phyloP scores from a whole-genome alignment of 2,888 invertebrate genomes.

The Eugnorisma glareosa region DNA sequence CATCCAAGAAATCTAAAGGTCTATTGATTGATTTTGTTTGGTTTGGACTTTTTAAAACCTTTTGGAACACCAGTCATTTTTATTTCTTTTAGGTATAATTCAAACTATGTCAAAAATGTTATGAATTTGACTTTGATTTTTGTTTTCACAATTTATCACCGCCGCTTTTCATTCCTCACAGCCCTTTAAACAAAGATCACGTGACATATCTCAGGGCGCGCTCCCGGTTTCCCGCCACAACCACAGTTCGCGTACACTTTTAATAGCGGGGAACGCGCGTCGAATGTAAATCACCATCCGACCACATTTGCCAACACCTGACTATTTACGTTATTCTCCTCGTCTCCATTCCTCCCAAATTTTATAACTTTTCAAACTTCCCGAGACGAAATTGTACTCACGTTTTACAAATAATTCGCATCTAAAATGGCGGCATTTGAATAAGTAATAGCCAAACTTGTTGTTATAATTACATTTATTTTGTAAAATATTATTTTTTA shows the following conservation, averaged over 20 bases:
- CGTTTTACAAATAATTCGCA: slow-evolving; percentile 80
- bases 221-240: slow-evolving; percentile 16
- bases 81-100: background rate
- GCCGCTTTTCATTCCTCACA: background rate
- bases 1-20: background rate
- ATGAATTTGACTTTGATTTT: background rate
- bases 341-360: slow-evolving; percentile 78
- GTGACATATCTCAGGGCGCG: slow-evolving; percentile 38
- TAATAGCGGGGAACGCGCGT: slow-evolving; percentile 79
- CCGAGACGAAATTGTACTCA: slow-evolving; percentile 76
- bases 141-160: background rate
- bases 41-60: background rate
- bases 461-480: slow-evolving; percentile 65
- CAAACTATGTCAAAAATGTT: background rate
- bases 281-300: slow-evolving; percentile 83
- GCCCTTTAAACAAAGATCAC: slow-evolving; percentile 46
- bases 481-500: slow-evolving; percentile 52
- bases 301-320: slow-evolving; percentile 79
- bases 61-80: background rate
- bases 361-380: slow-evolving; percentile 84
- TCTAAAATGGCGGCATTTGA: slow-evolving; percentile 65
- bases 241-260: slow-evolving; percentile 73
- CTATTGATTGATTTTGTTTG: background rate
- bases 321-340: slow-evolving; percentile 81
- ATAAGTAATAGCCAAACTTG: slow-evolving; percentile 63